These are phyloP conservation scores for Hydraecia micacea DNA, from an alignment of 2,888 invertebrate species.

Conservation along the genomic window DNA sequence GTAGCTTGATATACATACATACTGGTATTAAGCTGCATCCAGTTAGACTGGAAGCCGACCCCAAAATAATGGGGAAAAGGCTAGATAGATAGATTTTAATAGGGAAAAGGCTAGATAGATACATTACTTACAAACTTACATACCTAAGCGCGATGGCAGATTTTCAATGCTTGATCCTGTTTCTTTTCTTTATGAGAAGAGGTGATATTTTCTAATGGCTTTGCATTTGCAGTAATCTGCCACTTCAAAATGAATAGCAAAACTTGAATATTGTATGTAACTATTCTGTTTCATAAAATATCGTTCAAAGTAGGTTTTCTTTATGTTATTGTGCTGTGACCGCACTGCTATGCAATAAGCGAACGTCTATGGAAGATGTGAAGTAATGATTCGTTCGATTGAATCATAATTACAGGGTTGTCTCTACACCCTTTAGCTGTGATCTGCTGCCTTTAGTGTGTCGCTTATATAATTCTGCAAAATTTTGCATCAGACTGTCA, in stretches of 20 bases:
- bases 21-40: neutral
- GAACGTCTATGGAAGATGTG: slow-evolving; percentile 8
- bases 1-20: neutral
- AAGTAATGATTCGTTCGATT: slow-evolving; percentile 27
- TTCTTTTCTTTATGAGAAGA: neutral
- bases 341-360: slow-evolving; percentile 6
- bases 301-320: slow-evolving; percentile 15
- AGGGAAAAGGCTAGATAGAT: too few relatives aligned
- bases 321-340: neutral
- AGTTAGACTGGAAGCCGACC: too few relatives aligned
- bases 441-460: neutral
- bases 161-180: neutral
- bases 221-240: neutral
- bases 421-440: neutral
- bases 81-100: too few relatives aligned
- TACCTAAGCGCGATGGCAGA: neutral
- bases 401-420: slow-evolving; percentile 41
- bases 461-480: neutral
- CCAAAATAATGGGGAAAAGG: too few relatives aligned
- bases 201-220: neutral
- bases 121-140: neutral
- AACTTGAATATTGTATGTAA: neutral
- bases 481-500: neutral
- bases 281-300: neutral
- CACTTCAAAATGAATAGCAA: neutral